Conservation (phyloP, 2,797 vertebrate genomes). For the Mycteria americana region DNA sequence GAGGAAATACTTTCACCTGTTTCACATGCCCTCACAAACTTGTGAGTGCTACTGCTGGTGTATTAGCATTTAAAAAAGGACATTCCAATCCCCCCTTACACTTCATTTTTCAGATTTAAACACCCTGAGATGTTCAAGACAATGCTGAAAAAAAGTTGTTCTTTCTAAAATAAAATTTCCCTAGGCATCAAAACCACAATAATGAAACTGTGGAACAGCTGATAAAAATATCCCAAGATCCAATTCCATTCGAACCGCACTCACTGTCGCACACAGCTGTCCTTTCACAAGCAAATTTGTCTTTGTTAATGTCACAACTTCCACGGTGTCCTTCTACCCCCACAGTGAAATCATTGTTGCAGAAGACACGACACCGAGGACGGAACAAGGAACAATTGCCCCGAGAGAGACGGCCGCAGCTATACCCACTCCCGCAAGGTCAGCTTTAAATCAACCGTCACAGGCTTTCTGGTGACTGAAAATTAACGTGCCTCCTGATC, state of each 20-base stretch:
- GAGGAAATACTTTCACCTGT: constrained; percentile 63
- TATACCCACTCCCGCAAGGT: constrained; percentile 70
- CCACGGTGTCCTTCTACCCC: constrained; percentile 37
- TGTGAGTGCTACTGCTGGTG: constrained; percentile 7
- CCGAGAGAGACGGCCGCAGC: constrained; percentile 52
- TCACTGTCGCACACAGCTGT: constrained; percentile 28
- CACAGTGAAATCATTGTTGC: constrained; percentile 66
- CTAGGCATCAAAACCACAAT: neutral
- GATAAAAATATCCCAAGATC: constrained; percentile 20
- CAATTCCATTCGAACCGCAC: constrained; percentile 18
- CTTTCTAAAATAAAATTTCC: neutral
- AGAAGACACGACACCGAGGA: constrained; percentile 42
- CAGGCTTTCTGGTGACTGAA: constrained; percentile 40
- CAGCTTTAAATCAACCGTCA: constrained; percentile 50
- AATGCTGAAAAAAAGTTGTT: neutral
- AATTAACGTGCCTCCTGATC: constrained; percentile 49
- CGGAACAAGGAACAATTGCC: constrained; percentile 69
- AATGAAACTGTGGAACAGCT: neutral
- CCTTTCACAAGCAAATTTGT: constrained; percentile 39
- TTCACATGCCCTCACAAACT: constrained; percentile 59
- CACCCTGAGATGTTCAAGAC: neutral
- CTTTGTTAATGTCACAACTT: constrained; percentile 50
- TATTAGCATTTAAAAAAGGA: constrained; percentile 12
- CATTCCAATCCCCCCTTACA: neutral
- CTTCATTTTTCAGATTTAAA: constrained; percentile 48